A percentile compares a stretch with the other conserved stretches of the same genome.
Evolutionary conservation across 1,140 invertebrate species (phyloP).

Genomic region (Trichogramma pretiosum): DNA sequence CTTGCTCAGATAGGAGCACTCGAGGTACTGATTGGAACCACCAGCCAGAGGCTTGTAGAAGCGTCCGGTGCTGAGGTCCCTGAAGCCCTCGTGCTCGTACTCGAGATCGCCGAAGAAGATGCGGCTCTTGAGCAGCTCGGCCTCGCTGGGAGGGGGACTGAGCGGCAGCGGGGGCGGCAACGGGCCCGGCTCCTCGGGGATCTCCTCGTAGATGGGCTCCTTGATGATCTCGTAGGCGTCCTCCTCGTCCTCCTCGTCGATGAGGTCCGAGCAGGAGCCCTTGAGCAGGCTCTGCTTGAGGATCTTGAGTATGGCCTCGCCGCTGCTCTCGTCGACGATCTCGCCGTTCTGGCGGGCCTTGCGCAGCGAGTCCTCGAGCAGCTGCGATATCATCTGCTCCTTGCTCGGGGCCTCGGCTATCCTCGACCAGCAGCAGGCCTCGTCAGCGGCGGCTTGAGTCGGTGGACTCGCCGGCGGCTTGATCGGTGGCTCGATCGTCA

Average conservation of each 20-base stretch:
- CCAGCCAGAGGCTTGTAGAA: constrained; percentile 5
- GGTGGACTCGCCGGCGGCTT: constrained; percentile 2
- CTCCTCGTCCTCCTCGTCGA: constrained; percentile 42
- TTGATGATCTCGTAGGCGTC: constrained; percentile 72
- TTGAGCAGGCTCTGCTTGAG: constrained; percentile 39
- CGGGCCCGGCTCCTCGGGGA: constrained; percentile 68
- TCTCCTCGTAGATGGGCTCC: constrained; percentile 84
- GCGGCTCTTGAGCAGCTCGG: constrained; percentile 36
- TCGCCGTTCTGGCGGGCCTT: constrained; percentile 40
- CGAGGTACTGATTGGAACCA: constrained; percentile 68
- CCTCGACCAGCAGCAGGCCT: constrained; percentile 1
- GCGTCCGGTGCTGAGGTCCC: not conserved
- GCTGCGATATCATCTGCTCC: constrained; percentile 37
- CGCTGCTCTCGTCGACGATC: constrained; percentile 37
- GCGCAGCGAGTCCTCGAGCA: constrained; percentile 38
- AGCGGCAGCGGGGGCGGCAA: constrained; percentile 64
- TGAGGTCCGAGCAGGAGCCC: constrained; percentile 32
- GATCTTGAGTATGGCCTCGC: constrained; percentile 39
- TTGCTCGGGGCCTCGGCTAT: constrained; percentile 27
- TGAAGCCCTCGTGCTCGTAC: constrained; percentile 41
- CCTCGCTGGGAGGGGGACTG: too few relatives aligned
- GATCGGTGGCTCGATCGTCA: constrained; percentile 28
- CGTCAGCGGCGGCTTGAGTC: constrained; percentile 5
- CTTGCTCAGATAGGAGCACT: constrained; percentile 47
- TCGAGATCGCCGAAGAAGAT: constrained; percentile 53